phyloP scores from a whole-genome alignment of 2,113 vertebrate genomes.

The Sylvilagus bachmani region DNA sequence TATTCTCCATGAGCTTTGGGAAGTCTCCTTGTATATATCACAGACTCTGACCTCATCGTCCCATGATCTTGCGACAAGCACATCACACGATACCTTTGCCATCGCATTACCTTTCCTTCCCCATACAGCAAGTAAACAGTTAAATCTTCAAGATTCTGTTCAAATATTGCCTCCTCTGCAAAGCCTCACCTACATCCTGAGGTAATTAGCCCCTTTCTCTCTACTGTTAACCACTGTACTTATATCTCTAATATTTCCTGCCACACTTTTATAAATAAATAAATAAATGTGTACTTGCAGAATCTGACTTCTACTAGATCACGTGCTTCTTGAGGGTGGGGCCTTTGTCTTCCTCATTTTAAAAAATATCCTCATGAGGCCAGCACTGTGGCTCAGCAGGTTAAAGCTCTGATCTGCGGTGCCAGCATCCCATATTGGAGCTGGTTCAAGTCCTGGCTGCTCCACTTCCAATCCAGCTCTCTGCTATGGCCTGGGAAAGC shows the following conservation, averaged over 20 bases:
- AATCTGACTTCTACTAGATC: not conserved
- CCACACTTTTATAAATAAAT: not conserved
- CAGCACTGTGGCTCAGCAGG: too few species aligned
- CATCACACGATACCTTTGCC: not conserved
- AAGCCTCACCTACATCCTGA: not conserved
- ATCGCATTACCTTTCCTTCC: not conserved
- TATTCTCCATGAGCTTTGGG: too few species aligned
- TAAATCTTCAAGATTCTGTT: not conserved
- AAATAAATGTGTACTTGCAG: not conserved
- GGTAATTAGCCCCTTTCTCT: not conserved
- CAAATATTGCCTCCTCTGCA: not conserved
- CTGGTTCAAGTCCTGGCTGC: too few species aligned
- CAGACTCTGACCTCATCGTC: slow-evolving; percentile 6
- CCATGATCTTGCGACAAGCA: not conserved
- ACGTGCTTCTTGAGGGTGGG: not conserved
- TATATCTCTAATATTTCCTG: not conserved
- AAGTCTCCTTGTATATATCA: not conserved
- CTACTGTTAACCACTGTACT: not conserved
- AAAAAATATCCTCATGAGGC: too few species aligned
- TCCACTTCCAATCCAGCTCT: too few species aligned
- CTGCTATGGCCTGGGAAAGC: too few species aligned
- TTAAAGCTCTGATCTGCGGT: too few species aligned
- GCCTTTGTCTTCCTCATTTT: not conserved
- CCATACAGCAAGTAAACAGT: not conserved
- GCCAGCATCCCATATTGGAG: too few species aligned